Evolutionary conservation across 2,113 vertebrate species (phyloP), one percentile per base, ranked within the genome.

Genomic region (Anthoscopus minutus): DNA sequence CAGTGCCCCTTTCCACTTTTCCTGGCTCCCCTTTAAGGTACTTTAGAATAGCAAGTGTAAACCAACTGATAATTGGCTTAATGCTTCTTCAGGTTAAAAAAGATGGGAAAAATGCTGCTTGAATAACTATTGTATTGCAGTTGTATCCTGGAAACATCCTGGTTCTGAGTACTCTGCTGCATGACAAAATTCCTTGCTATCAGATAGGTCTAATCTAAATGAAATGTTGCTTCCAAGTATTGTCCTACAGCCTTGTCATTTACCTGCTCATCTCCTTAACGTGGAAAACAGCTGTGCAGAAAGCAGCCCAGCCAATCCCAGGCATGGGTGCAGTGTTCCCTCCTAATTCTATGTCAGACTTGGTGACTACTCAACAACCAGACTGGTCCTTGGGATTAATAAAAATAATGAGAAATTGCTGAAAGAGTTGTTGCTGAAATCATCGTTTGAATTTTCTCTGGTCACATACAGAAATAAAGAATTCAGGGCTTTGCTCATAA

Each of bases 221-320:
- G 56, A 19, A 42, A 16, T 7, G 58, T 53, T 47, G 89, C 74
- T 96, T 96, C 94, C 90, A 95, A 96, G 85, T 95, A 95, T 95
- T 96, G 95, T 97, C 90, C 64, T 48, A 5, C 47, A 70, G n/a
- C 88, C 33, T 77, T 86, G 82, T 81, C 51, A 25, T 88, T 76
- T 71, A 48, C 67, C 84, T 85, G 40, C 38, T 85, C 62, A 18
- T 88, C 88, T 86, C 78, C 64, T 80, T 83, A 83, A 92, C 12
- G 1, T 70, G 74, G 72, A 62, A 89, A 91, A 51, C 93, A 96
- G 51, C 58, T 84, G 79, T 50, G 67, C n/a, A 47, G 60, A 25
- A 73, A 53, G 61, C 40, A 57, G 42, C 12, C 31, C 11, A 51
- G 58, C 37, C 61, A 81, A 56, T 61, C 78, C 25, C 35, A 88